Conservation (phyloP, 2,113 vertebrate genomes). For the Corythaixoides concolor region DNA sequence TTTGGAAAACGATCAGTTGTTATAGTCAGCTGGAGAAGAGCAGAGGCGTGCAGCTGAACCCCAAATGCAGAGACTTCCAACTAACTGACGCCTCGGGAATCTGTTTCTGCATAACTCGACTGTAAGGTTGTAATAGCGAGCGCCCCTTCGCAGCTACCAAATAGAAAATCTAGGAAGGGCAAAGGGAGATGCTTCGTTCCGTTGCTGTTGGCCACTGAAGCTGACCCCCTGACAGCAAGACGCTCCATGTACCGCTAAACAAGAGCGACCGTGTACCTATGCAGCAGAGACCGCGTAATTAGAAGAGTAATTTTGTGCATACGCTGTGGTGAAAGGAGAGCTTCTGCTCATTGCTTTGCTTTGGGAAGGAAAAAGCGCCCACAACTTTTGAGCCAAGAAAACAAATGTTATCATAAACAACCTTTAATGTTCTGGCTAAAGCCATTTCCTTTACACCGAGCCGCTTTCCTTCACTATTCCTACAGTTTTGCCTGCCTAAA, state of each 20-base stretch:
- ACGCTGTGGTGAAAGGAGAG: neutral
- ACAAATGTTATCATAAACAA: neutral
- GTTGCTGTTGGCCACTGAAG: neutral
- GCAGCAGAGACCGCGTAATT: neutral
- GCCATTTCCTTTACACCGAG: neutral
- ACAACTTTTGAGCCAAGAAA: neutral
- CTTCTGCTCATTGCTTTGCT: constrained; percentile 8
- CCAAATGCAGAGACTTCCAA: neutral
- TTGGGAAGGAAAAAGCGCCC: neutral
- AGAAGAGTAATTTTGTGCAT: neutral
- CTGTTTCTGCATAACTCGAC: neutral
- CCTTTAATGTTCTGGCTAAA: neutral
- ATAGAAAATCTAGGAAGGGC: neutral
- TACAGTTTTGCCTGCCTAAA: neutral
- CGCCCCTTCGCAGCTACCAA: neutral
- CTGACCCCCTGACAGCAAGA: neutral
- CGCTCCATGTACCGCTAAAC: neutral
- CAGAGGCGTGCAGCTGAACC: neutral
- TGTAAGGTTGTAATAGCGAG: neutral
- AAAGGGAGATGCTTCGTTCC: neutral
- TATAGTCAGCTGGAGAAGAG: neutral
- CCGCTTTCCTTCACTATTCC: neutral
- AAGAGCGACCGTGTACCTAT: neutral
- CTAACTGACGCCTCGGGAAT: neutral
- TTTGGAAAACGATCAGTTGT: neutral